A percentile compares a stretch with the other conserved stretches of the same genome.
phyloP scores from a whole-genome alignment of 1,140 invertebrate species.

The Lasioglossum albipes region DNA sequence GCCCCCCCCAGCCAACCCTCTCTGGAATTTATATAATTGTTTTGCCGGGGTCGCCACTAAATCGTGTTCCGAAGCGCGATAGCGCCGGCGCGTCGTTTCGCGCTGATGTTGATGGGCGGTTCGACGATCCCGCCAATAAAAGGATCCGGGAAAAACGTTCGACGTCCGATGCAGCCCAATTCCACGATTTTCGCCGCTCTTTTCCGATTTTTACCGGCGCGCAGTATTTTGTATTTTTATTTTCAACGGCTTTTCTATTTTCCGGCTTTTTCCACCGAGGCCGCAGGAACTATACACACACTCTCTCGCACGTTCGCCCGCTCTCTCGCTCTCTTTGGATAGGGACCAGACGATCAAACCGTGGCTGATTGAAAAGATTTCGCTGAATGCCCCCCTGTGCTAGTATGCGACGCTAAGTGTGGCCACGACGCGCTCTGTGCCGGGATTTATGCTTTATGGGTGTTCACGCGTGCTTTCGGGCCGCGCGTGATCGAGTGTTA shows the following conservation, averaged over 20 bases:
- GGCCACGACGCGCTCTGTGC: not conserved
- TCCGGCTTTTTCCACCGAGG: not conserved
- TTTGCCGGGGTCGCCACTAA: slow-evolving; percentile 76
- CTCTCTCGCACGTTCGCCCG: no score
- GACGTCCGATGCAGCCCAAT: slow-evolving; percentile 59
- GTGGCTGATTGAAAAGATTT: slow-evolving; percentile 18
- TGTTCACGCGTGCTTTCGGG: not conserved
- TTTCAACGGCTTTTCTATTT: slow-evolving; percentile 21
- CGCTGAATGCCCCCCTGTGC: not conserved
- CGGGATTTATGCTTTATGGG: not conserved
- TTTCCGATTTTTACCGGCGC: slow-evolving; percentile 21
- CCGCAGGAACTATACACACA: not conserved
- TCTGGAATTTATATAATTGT: slow-evolving; percentile 80
- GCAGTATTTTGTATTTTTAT: not conserved
- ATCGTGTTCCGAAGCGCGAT: slow-evolving; percentile 68
- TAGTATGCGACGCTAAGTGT: not conserved
- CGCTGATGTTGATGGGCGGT: slow-evolving; percentile 71
- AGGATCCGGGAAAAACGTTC: slow-evolving; percentile 60
- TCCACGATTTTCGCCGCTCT: not conserved
- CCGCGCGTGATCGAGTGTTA: not conserved
- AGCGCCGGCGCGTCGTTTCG: slow-evolving; percentile 58
- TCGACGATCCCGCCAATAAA: slow-evolving; percentile 73
- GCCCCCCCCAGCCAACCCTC: slow-evolving; percentile 13
- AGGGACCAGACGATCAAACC: not conserved
- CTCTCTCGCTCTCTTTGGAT: not conserved